Percentiles rank a stretch among this genome's conserved stretches.
These are phyloP conservation scores for Osmerus mordax DNA, from an alignment of 2,113 vertebrate species.

Conservation along the genomic window DNA sequence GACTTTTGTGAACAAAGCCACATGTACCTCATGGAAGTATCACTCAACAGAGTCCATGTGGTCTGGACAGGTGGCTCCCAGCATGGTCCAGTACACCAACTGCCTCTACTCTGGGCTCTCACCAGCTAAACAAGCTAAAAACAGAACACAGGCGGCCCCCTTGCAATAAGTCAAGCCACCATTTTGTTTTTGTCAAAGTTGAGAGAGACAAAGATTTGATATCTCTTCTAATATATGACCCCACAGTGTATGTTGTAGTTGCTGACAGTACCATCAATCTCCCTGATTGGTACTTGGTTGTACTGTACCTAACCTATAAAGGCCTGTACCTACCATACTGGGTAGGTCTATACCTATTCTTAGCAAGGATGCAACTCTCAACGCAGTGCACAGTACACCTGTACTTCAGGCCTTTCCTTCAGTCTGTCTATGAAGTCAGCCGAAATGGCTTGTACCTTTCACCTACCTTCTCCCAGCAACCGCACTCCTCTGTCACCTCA, in stretches of 20 bases:
- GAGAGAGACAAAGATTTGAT: background rate
- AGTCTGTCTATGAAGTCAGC: no score
- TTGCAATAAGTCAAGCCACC: background rate
- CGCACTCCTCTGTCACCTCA: no score
- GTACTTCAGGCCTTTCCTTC: no score
- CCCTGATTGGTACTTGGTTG: no score
- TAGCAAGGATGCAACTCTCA: no score
- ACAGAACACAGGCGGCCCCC: background rate
- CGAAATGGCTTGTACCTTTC: no score
- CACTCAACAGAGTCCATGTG: constrained; percentile 1
- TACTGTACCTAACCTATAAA: no score
- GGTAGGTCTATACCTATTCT: no score
- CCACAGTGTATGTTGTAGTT: background rate
- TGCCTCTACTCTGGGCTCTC: background rate
- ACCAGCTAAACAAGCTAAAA: constrained; percentile 9
- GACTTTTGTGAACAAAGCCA: background rate
- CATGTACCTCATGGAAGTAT: background rate
- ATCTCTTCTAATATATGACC: background rate
- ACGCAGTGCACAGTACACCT: no score
- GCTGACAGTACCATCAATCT: no score
- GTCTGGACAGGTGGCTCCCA: background rate
- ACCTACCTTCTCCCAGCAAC: no score
- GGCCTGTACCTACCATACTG: no score
- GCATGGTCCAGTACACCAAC: background rate
- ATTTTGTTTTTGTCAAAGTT: background rate